Percentiles rank a stretch among this genome's conserved stretches.
Conservation (phyloP, 2,797 vertebrate genomes). For the Pseudochirops corinnae region DNA sequence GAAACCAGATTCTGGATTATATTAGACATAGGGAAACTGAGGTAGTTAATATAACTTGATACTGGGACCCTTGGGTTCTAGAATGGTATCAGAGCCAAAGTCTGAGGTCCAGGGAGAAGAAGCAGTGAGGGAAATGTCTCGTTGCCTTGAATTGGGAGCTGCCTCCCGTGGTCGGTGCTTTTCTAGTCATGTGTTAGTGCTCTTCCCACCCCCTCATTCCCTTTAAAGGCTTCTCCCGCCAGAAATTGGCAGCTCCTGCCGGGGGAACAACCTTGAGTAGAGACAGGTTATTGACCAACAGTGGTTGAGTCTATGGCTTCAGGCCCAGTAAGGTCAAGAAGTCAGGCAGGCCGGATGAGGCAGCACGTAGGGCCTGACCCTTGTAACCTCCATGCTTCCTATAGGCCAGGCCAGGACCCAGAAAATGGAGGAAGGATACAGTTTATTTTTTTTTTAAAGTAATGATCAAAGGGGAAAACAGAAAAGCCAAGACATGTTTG, state of each 20-base stretch:
- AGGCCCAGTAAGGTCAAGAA: constrained; percentile 74
- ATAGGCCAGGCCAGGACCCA: constrained; percentile 8
- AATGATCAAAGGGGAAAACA: constrained; percentile 6
- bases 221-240: constrained; percentile 5
- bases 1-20: neutral
- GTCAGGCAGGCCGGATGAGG: constrained; percentile 70
- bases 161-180: neutral
- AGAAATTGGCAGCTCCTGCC: constrained; percentile 55
- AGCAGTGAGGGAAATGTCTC: neutral
- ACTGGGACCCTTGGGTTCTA: neutral
- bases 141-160: neutral
- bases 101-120: neutral
- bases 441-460: too few species aligned
- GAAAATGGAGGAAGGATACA: too few species aligned
- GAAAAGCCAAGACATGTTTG: constrained; percentile 56
- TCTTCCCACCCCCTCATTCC: neutral
- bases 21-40: neutral
- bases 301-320: constrained; percentile 71
- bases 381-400: constrained; percentile 55
- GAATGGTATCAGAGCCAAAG: neutral
- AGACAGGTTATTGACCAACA: constrained; percentile 74
- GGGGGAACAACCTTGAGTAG: constrained; percentile 73
- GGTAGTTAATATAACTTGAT: neutral
- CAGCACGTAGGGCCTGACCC: constrained; percentile 76
- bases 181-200: neutral